phyloP scores from a whole-genome alignment of 2,888 invertebrate genomes.

The Drosophila ezoana region DNA sequence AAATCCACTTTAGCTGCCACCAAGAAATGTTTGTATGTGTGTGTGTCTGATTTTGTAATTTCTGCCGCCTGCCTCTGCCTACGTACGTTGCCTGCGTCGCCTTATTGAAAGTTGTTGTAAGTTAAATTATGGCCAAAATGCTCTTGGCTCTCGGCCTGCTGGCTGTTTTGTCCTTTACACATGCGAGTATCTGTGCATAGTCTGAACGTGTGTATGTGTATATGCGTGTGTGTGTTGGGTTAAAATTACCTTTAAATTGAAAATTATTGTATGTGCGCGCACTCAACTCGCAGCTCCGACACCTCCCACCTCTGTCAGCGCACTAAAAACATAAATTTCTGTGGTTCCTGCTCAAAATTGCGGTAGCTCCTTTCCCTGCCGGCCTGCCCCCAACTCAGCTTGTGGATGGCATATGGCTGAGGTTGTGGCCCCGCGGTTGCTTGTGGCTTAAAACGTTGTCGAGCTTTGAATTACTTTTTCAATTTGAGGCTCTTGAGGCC shows the following conservation, averaged over 20 bases:
- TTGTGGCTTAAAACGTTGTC: constrained; percentile 54
- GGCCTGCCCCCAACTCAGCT: background rate
- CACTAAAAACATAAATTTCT: constrained; percentile 72
- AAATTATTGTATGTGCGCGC: constrained; percentile 79
- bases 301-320: constrained; percentile 35
- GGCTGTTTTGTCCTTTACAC: constrained; percentile 26
- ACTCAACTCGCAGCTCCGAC: constrained; percentile 59
- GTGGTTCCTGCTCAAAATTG: constrained; percentile 70
- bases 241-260: constrained; percentile 80
- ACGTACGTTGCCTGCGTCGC: constrained; percentile 52
- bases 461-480: constrained; percentile 74
- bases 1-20: constrained; percentile 71
- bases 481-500: constrained; percentile 68
- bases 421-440: constrained; percentile 30
- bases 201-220: constrained; percentile 14
- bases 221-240: constrained; percentile 34
- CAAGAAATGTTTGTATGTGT: constrained; percentile 26
- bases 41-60: constrained; percentile 43
- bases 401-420: constrained; percentile 28
- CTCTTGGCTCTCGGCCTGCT: constrained; percentile 41
- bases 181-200: constrained; percentile 22
- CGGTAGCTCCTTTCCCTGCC: constrained; percentile 30
- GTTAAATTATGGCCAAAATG: constrained; percentile 76
- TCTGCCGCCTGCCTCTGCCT: constrained; percentile 43
- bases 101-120: constrained; percentile 79